Evolutionary conservation across 2,888 invertebrate genomes (phyloP).

Genomic region (Drosophila paranaensis): DNA sequence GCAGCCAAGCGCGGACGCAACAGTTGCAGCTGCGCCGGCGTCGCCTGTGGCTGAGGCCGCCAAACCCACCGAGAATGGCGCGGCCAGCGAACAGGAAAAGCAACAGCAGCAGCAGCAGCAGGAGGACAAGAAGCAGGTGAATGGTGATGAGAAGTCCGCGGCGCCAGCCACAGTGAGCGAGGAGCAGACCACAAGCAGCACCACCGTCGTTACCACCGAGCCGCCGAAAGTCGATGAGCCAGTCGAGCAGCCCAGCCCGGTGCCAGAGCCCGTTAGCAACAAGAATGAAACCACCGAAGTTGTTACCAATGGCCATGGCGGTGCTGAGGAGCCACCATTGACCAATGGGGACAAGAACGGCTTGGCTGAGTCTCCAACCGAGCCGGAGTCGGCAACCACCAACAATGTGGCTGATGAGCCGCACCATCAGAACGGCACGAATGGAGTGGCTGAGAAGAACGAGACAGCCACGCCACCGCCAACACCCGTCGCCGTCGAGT

Average conservation of each 20-base stretch:
- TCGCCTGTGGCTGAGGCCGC: conserved; percentile 45
- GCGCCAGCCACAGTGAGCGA: conserved; percentile 58
- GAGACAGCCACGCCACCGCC: conserved; percentile 69
- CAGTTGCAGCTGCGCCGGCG: conserved; percentile 30
- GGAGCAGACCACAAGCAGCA: conserved; percentile 51
- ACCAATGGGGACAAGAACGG: conserved; percentile 81
- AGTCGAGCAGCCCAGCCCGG: conserved; percentile 49
- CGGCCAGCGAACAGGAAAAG: conserved; percentile 68
- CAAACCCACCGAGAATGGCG: conserved; percentile 73
- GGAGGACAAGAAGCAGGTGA: conserved; percentile 58
- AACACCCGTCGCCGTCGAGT: conserved; percentile 67
- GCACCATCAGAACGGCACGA: conserved; percentile 78
- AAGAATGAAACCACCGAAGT: conserved; percentile 35
- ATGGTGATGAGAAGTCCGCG: conserved; percentile 66
- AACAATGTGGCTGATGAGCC: conserved; percentile 60
- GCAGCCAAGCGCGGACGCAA: conserved; percentile 39
- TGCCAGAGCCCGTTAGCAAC: conserved; percentile 37
- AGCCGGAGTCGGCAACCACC: conserved; percentile 51
- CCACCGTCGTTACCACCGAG: conserved; percentile 12
- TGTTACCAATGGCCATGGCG: conserved; percentile 74
- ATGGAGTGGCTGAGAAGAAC: conserved; percentile 56
- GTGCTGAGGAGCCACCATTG: conserved; percentile 44
- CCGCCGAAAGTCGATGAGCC: conserved; percentile 41
- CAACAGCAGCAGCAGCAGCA: conserved; percentile 25
- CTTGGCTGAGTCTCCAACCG: conserved; percentile 63